Evolutionary conservation across 2,797 vertebrate species (phyloP), one percentile per base, ranked within the genome.

Genomic region (Semaprochilodus insignis): DNA sequence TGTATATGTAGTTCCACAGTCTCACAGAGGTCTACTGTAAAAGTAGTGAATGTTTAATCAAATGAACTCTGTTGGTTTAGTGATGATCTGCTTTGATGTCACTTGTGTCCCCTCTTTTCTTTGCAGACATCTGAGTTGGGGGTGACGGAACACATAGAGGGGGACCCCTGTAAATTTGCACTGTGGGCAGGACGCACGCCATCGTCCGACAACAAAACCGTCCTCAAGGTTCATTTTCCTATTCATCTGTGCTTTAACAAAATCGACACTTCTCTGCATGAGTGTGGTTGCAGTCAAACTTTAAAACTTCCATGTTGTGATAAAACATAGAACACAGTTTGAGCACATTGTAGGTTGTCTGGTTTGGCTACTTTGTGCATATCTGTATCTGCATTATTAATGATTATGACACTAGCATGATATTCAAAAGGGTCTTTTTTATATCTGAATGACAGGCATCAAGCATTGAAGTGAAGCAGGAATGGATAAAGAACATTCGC

Each of bases 401-500:
- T 48, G 44, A 48, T 13, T 48, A 48, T 40, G 17, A 17, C 27
- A 36, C 16, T 14, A 19, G 65, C 8, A 2, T 19, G 1, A n/a
- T 7, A 36, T n/a, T 25, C 13, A 34, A 4, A 63, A 31, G 14
- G 51, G 5, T 44, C 3, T 31, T 40, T 31, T 17, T 85, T 73
- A n/a, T 54, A 23, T 27, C 23, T n/a, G 0, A 55, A 40, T 10
- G 0, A 59, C 82, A 99, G 98, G 97, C 96, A 0, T 97, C 96
- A 86, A 98, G 91, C 81, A 96, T 99, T 85, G 98, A 99, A 89
- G 97, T 95, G 34, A 99, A 99, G 90, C 98, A 99, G 92, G 98
- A 99, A 84, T 99, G 98, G 98, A 99, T 99, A 87, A 99, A 98
- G 93, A 97, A 97, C 89, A 98, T 99, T 88, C 93, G 98, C 70